A percentile compares a stretch with the other conserved stretches of the same genome.
These are phyloP conservation scores for Nannoperca australis DNA, from an alignment of 2,797 vertebrate genomes.

Conservation along the genomic window DNA sequence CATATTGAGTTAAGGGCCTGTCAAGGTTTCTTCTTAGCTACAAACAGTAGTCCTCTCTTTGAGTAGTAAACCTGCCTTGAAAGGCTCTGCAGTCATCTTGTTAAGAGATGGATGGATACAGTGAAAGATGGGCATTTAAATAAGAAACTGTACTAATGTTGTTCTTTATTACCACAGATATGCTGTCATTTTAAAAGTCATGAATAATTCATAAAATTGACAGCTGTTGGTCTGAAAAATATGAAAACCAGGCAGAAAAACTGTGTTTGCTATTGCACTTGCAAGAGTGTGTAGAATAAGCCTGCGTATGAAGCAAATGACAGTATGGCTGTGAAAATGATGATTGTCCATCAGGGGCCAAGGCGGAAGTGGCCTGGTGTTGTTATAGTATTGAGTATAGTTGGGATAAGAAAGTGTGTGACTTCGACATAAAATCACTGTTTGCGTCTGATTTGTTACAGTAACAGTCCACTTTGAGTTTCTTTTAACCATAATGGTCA, in stretches of 20 bases:
- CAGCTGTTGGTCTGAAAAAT: neutral
- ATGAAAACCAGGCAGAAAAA: neutral
- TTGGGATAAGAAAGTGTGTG: no score
- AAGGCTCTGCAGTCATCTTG: neutral
- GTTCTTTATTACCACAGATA: neutral
- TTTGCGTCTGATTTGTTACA: no score
- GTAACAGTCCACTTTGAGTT: no score
- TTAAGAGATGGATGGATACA: neutral
- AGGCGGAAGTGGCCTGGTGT: no score
- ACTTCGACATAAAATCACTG: no score
- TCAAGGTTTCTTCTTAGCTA: conserved; percentile 11
- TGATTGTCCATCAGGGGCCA: no score
- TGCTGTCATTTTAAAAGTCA: neutral
- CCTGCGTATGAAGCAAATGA: neutral
- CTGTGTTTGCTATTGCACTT: neutral
- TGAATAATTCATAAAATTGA: neutral
- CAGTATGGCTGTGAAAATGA: no score
- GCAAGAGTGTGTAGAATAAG: neutral
- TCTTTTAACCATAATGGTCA: no score
- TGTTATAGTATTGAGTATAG: no score
- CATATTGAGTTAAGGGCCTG: conserved; percentile 14
- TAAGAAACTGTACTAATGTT: neutral
- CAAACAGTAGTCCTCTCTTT: neutral
- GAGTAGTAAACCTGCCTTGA: neutral
- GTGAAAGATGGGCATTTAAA: neutral